Evolutionary conservation across 2,888 invertebrate genomes (phyloP), one percentile per base, ranked within the genome.

Genomic region (Ormyrus rosae): DNA sequence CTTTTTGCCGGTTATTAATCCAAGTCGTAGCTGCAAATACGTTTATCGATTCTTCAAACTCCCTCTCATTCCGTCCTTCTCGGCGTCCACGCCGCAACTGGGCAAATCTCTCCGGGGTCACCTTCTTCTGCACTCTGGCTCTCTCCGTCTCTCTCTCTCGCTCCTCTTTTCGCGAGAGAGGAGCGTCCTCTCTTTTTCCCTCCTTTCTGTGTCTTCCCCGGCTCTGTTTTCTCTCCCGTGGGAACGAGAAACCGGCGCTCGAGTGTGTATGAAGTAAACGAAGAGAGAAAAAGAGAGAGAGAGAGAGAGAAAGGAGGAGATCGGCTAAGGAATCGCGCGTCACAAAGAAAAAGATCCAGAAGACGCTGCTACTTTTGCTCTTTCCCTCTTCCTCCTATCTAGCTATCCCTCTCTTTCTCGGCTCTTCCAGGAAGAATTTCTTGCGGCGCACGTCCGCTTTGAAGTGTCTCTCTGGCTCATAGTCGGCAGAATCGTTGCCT

Each of bases 391-490:
- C 64, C 48, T 56, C 55, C 53, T 65, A 69, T 64, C 64, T 61
- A 60, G 53, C 78, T 67, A 34, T 46, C 58, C 58, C 60, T 19
- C 50, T 51, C 19, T 70, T 56, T 45, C 60, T 10, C 13, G 3
- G 13, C 10, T 55, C 69, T 88, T 87, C 86, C 84, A 84, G 84
- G 87, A 86, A 88, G 84, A 84, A 84, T 85, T 85, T 84, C 83
- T 84, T 85, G 84, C 80, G 83, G 80, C 83, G 83, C 80, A 75
- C 81, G 83, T 84, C 83, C 82, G 83, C 84, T 85, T 85, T 85
- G 84, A 85, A 84, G 84, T 83, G 82, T 83, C 83, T 85, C 81
- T 84, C 76, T 78, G 19, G 8, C 61, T 56, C 61, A 51, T 55
- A 46, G 55, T 81, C 77, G 81, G 82, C 76, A 80, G 81, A 82